A percentile compares a stretch with the other conserved stretches of the same genome.
Conservation (phyloP, 1,140 invertebrate genomes). For the Drosophila mayri region DNA sequence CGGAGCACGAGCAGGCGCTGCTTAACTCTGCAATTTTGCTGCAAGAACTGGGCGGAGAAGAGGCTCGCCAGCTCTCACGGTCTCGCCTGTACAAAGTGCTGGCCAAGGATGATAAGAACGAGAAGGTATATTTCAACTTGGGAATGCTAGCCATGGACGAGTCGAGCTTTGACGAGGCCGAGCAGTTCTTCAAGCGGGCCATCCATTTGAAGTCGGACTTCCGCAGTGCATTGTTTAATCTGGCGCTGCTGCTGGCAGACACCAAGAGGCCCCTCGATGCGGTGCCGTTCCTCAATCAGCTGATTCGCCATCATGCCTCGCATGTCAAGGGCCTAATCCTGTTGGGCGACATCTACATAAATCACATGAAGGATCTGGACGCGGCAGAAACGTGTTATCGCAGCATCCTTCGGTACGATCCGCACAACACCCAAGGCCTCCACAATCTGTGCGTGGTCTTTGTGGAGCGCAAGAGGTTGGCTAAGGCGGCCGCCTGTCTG, state of each 20-base stretch:
- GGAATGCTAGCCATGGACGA: slow-evolving; percentile 99
- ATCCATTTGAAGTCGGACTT: slow-evolving; percentile 94
- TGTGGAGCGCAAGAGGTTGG: slow-evolving; percentile 94
- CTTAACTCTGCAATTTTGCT: slow-evolving; percentile 97
- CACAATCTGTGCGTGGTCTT: slow-evolving; percentile 98
- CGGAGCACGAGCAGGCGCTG: slow-evolving; percentile 97
- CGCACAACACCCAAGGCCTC: slow-evolving; percentile 96
- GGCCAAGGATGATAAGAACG: slow-evolving; percentile 92
- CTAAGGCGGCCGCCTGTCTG: slow-evolving; percentile 93
- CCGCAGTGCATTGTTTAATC: slow-evolving; percentile 96
- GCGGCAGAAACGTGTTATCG: slow-evolving; percentile 97
- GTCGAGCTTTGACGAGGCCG: slow-evolving; percentile 93
- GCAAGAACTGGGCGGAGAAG: slow-evolving; percentile 93
- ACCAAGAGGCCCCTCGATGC: slow-evolving; percentile 95
- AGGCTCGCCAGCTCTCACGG: slow-evolving; percentile 91
- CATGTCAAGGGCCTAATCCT: slow-evolving; percentile 98
- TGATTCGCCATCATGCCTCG: slow-evolving; percentile 96
- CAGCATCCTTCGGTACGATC: slow-evolving; percentile 93
- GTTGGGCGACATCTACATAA: slow-evolving; percentile 98
- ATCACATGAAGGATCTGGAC: slow-evolving; percentile 97
- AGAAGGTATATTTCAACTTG: slow-evolving; percentile 96
- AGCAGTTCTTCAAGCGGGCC: slow-evolving; percentile 94
- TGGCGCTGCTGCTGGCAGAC: slow-evolving; percentile 95
- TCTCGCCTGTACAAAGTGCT: slow-evolving; percentile 93
- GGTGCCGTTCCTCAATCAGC: slow-evolving; percentile 95